Evolutionary conservation across 64 coral and sea anemone species (phyloP), one percentile per base, ranked within the genome.

Genomic region (Stichodactyla mertensii): DNA sequence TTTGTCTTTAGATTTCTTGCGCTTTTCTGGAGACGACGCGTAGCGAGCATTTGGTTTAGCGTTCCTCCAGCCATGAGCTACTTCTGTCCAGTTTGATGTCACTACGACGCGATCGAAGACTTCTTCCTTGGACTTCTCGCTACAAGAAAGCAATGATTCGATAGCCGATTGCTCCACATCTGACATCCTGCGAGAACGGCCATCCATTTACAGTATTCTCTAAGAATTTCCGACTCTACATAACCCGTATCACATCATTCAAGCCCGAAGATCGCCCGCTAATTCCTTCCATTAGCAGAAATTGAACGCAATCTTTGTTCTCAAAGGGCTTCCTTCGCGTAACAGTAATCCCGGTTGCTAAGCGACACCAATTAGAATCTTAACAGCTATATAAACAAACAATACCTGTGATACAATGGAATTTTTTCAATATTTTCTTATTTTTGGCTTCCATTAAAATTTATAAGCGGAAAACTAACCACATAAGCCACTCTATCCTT

Each of bases 1-100:
- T 77, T 97, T 97, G 56, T 97, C 94, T 84, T 93, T 97, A 7
- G 94, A 52, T 61, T 90, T 97, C 78, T 90, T 96, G 56, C 91
- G 91, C 19, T 85, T 83, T 83, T 92, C 91, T 18, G 61, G 77
- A 20, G 60, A 93, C 13, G 89, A 23, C 51, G 87, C 61, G 86
- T 93, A 97, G 77, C 85, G 71, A 57, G 89, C 95, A 23, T 97
- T 97, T 31, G 95, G 95, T 28, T 84, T 69, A 19, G 85, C 87
- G 52, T 88, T 88, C 55, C 89, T 85, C 95, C 95, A 97, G 24
- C 92, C 95, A 2, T 67, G 86, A 57, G 95, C 86, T 18, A 82
- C 95, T 86, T 97, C 95, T 12, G 86, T 71, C 95, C 92, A 93
- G 15, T 80, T 87, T 19, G 77, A 93, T 1, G 95, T 91, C 56